phyloP scores from a whole-genome alignment of 2,797 vertebrate genomes.

The Thripadectes ignobilis region DNA sequence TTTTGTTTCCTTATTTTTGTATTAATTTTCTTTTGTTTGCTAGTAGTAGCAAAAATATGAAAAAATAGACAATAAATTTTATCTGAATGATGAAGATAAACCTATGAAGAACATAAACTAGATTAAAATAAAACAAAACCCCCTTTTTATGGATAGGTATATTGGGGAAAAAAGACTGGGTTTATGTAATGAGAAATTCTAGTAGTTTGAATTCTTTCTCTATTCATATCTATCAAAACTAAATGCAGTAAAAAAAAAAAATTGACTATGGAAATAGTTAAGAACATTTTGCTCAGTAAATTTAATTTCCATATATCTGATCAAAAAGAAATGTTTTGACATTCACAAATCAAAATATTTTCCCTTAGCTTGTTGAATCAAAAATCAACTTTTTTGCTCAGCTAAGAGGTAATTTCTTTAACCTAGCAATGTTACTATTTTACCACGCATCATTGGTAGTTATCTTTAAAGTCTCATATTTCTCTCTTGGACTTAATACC shows the following conservation, averaged over 20 bases:
- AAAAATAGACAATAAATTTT: not conserved
- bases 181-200: not conserved
- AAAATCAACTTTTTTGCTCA: conserved; percentile 21
- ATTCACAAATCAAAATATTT: conserved; percentile 14
- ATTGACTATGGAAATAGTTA: not conserved
- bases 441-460: not conserved
- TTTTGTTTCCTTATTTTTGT: not conserved
- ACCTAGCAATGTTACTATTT: not conserved
- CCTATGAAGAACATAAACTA: not conserved
- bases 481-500: not conserved
- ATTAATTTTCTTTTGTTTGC: not conserved
- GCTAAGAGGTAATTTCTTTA: not conserved
- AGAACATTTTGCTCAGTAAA: conserved; percentile 10
- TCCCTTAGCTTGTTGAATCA: not conserved
- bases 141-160: not conserved
- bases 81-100: not conserved
- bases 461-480: not conserved
- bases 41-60: not conserved
- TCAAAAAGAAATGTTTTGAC: conserved; percentile 41
- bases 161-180: not conserved
- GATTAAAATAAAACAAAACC: not conserved
- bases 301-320: conserved; percentile 39
- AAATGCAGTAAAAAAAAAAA: not conserved
- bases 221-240: not conserved
- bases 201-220: not conserved